Evolutionary conservation across 2,888 invertebrate genomes (phyloP), one percentile per base, ranked within the genome.

Genomic region (Coenonympha arcania): DNA sequence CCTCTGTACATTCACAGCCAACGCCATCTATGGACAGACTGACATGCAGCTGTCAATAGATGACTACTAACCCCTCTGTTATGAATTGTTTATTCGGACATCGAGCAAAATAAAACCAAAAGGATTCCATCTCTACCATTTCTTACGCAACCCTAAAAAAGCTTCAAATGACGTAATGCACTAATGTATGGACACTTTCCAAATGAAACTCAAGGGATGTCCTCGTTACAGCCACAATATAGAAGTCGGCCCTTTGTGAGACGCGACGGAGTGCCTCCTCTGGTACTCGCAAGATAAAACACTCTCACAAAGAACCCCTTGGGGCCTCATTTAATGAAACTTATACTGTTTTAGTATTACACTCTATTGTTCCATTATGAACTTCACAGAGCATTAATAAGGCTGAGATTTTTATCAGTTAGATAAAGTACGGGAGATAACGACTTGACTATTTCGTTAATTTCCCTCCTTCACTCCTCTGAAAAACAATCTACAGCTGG

Each of bases 251-350:
- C 31, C 13, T 42, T 43, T 41, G 41, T 2, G 28, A n/a, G 1
- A 20, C 20, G 31, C 20, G 20, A 31, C 20, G 13, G 20, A 19
- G 4, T 13, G 20, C n/a, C 41, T 8, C 11, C 11, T 4, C 16
- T 18, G 6, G 9, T 33, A 20, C 19, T 42, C 31, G 15, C 31
- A 6, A 33, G 31, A 43, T 31, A 33, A 43, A 43, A 22, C 22
- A 43, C 22, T 9, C 20, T 37, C 50, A 55, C 43, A 57, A 55
- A 52, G 51, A 40, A 48, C 39, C 41, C 40, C 8, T 13, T 9
- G 22, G 13, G 37, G 24, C 22, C 22, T 13, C 5, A 6, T 24
- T 16, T 15, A 39, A 5, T 39, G 22, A 15, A 39, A 15, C 37
- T 37, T 22, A 15, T 22, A 39, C 39, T 39, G 39, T 24, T 39